These are phyloP conservation scores for Cyprinus carpio DNA, from an alignment of 2,113 vertebrate genomes.

Conservation along the genomic window DNA sequence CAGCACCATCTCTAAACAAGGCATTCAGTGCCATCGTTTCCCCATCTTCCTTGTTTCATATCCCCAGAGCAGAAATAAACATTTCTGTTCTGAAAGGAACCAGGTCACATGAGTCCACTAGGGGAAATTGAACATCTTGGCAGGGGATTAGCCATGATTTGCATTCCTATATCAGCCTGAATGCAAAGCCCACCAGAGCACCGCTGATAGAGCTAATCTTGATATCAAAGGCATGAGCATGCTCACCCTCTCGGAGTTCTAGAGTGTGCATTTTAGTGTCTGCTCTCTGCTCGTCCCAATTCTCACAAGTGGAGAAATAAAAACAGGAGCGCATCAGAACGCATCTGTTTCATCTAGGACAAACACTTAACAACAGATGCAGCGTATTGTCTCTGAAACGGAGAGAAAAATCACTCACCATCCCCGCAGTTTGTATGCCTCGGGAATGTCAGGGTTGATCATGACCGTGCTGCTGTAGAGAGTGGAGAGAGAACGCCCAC, in stretches of 20 bases:
- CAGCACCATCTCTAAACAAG: background rate
- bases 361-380: constrained; percentile 14
- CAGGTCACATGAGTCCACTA: constrained; percentile 46
- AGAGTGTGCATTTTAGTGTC: constrained; percentile 57
- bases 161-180: constrained; percentile 64
- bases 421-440: constrained; percentile 92
- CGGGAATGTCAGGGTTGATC: constrained; percentile 93
- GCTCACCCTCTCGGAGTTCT: constrained; percentile 52
- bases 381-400: background rate
- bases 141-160: constrained; percentile 65
- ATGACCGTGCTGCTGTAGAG: constrained; percentile 89
- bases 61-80: background rate
- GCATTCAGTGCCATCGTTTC: background rate
- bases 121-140: constrained; percentile 46
- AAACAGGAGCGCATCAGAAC: background rate
- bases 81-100: constrained; percentile 9
- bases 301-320: constrained; percentile 35
- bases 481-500: constrained; percentile 92
- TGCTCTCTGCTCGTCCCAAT: constrained; percentile 37
- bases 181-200: constrained; percentile 50
- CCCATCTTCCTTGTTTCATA: constrained; percentile 10
- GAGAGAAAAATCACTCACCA: constrained; percentile 79
- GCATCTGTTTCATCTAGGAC: constrained; percentile 9
- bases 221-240: constrained; percentile 64
- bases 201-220: constrained; percentile 67